These are phyloP conservation scores for Tragelaphus imberbis DNA, from an alignment of 2,113 vertebrate genomes.

Conservation along the genomic window DNA sequence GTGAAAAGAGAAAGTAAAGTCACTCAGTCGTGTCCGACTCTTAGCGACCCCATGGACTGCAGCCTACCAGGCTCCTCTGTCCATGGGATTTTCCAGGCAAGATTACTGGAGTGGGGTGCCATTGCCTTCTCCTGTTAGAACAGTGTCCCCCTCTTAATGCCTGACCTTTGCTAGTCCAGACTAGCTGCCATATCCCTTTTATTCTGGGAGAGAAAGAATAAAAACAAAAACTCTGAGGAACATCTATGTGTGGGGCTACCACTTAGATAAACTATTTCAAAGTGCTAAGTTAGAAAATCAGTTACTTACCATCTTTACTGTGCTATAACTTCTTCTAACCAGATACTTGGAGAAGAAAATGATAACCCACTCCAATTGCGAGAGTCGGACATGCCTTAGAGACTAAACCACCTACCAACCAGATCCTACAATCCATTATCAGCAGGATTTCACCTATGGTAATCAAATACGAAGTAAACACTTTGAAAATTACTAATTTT, in stretches of 20 bases:
- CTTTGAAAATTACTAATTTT: not conserved
- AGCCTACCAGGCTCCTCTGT: too few relatives aligned
- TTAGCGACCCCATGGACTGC: too few relatives aligned
- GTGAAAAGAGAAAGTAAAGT: too few relatives aligned
- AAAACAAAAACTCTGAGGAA: not conserved
- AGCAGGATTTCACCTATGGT: not conserved
- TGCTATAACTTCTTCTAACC: not conserved
- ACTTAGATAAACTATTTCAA: not conserved
- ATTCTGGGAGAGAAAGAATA: not conserved
- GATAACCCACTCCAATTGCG: not conserved
- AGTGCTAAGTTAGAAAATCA: not conserved
- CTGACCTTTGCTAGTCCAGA: not conserved
- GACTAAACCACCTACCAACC: not conserved
- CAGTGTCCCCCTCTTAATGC: not conserved
- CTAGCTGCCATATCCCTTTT: not conserved
- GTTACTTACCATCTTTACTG: not conserved
- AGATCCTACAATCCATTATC: not conserved
- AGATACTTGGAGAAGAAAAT: not conserved
- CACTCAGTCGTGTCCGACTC: too few relatives aligned
- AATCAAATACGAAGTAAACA: not conserved
- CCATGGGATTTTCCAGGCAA: too few relatives aligned
- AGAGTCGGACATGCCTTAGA: rapidly evolving
- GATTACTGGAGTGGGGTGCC: too few relatives aligned
- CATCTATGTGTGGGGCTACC: not conserved
- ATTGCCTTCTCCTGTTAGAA: too few relatives aligned